Base-by-base conservation (phyloP, 2,113 vertebrate species). In the Tupaia chinensis region DNA sequence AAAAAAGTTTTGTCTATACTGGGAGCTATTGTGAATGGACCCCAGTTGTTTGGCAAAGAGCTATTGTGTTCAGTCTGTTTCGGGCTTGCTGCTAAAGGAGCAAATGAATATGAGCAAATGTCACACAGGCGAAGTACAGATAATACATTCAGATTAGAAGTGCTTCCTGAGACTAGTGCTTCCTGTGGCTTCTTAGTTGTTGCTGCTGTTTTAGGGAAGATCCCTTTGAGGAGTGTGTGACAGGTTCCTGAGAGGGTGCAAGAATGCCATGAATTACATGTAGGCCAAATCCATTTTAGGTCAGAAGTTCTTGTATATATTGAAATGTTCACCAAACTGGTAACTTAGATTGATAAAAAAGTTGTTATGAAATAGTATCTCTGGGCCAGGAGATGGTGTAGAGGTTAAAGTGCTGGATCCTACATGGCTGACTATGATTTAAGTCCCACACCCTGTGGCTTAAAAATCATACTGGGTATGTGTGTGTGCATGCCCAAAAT, bases 261-360 rank as follows among this genome's bases (percentile, higher is more conserved):
- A 60, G n/a, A 76, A 13, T 56, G 9, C 66, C 2, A 2, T 73
- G 15, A 17, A 9, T 20, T 14, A n/a, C 68, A 32, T 34, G 22
- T 4, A 32, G 60, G n/a, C 68, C 8, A 27, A 68, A 13, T 32
- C 27, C 54, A 34, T 74, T 29, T 65, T 85, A 82, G 32, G 19
- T 91, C 60, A 61, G 6, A 87, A 44, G 10, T 93, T 79, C 63
- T 82, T 88, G 3, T 20, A 32, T 44, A 9, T 96, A 0, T 70
- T 92, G 78, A 84, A 95, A 73, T 29, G 3, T 92, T 89, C 29
- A 23, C 27, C 63, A 74, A 92, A 58, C 61, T 77, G 73, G 72
- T 80, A 94, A 87, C 80, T 85, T 82, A 78, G 22, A 5, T 77
- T 85, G 27, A 63, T 74, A 89, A 9, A 87, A 29, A 63, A 16